phyloP scores from a whole-genome alignment of 2,888 invertebrate species.

The Protodeltote pygarga region DNA sequence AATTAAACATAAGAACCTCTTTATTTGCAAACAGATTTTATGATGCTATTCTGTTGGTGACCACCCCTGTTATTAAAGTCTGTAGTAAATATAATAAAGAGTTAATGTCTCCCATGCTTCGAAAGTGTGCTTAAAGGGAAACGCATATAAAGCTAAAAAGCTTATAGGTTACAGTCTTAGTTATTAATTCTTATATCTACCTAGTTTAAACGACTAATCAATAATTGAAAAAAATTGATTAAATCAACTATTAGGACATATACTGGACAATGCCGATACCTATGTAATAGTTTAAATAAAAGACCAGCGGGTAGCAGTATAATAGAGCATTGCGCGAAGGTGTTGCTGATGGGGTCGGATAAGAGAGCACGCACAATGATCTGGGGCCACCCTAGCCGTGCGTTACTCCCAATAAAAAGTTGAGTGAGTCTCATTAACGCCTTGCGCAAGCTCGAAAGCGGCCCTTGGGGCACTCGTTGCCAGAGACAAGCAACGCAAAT shows the following conservation, averaged over 20 bases:
- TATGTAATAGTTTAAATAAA: slow-evolving; percentile 16
- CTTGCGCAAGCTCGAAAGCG: slow-evolving; percentile 86
- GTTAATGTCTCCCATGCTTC: slow-evolving; percentile 66
- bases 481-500: slow-evolving; percentile 86
- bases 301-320: slow-evolving; percentile 11
- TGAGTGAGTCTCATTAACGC: slow-evolving; percentile 80
- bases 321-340: slow-evolving; percentile 6
- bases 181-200: too few species aligned
- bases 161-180: slow-evolving; percentile 51
- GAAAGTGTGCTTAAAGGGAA: slow-evolving; percentile 59
- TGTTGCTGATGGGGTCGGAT: slow-evolving; percentile 4
- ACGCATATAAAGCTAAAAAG: slow-evolving; percentile 55
- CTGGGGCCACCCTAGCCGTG: slow-evolving; percentile 60
- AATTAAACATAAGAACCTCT: slow-evolving; percentile 73
- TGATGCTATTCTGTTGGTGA: slow-evolving; percentile 61
- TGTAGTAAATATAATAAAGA: slow-evolving; percentile 66
- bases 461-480: slow-evolving; percentile 83
- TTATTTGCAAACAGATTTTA: slow-evolving; percentile 72
- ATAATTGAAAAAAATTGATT: too few species aligned
- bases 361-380: slow-evolving; percentile 19
- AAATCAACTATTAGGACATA: slow-evolving; percentile 14
- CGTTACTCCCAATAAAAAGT: slow-evolving; percentile 77
- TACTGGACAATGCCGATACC: slow-evolving; percentile 7
- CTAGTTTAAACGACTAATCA: too few species aligned
- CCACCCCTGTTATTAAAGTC: slow-evolving; percentile 57